These are phyloP conservation scores for Hyperoplus lanceolatus DNA, from an alignment of 2,797 vertebrate genomes.

Conservation along the genomic window DNA sequence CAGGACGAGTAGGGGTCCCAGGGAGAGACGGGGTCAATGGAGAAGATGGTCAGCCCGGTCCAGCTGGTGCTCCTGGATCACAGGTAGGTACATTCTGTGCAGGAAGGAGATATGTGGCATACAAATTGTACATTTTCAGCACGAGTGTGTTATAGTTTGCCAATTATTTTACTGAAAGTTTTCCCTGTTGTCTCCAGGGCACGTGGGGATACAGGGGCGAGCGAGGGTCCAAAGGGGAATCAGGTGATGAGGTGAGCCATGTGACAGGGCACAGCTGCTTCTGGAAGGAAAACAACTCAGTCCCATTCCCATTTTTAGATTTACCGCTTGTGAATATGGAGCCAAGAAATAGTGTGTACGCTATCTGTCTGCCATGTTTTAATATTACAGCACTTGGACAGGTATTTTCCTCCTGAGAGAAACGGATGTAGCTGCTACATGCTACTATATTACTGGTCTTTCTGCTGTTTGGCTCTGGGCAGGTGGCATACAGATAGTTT, in stretches of 20 bases:
- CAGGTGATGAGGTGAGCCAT: constrained; percentile 90
- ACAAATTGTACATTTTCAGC: neutral
- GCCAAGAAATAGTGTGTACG: neutral
- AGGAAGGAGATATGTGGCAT: neutral
- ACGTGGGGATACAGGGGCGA: constrained; percentile 90
- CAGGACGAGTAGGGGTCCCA: constrained; percentile 81
- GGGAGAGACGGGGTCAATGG: constrained; percentile 88
- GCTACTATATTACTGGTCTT: neutral
- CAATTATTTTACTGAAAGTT: neutral
- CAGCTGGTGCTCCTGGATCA: constrained; percentile 82
- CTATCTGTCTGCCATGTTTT: neutral
- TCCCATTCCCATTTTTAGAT: neutral
- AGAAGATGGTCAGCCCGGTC: constrained; percentile 86
- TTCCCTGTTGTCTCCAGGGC: constrained; percentile 80
- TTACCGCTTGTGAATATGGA: constrained; percentile 24
- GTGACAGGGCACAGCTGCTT: constrained; percentile 14
- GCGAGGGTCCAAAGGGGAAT: constrained; percentile 87
- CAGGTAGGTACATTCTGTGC: constrained; percentile 77
- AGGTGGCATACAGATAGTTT: neutral
- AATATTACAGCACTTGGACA: neutral
- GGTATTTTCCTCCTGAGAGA: neutral
- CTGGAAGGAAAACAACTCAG: neutral
- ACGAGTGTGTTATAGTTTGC: neutral
- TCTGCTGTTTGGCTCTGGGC: neutral
- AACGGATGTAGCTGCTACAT: neutral